These are phyloP conservation scores for Papilio polytes DNA, from an alignment of 1,140 invertebrate genomes.

Conservation along the genomic window DNA sequence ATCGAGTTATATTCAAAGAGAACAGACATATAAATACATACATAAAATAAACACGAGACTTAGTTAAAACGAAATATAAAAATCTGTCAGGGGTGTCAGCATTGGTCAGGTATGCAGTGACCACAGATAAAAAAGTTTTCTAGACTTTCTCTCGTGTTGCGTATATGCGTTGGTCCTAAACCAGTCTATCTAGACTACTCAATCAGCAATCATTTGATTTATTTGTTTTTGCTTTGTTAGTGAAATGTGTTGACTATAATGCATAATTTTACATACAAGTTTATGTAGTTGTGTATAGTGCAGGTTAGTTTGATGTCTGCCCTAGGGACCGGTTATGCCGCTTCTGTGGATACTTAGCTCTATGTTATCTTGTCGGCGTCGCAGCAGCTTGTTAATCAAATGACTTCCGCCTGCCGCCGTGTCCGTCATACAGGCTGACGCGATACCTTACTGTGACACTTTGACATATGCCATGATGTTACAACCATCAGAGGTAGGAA, in stretches of 20 bases:
- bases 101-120: too few relatives aligned
- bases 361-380: conserved; percentile 32
- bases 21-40: not conserved
- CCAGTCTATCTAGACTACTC: too few relatives aligned
- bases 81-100: too few relatives aligned
- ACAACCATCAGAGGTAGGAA: not conserved
- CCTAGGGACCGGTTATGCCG: conserved; percentile 19
- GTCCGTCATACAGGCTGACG: conserved; percentile 30
- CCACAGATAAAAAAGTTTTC: too few relatives aligned
- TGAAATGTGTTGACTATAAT: not conserved
- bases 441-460: conserved; percentile 18
- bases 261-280: not conserved
- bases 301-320: not conserved
- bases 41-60: not conserved
- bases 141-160: too few relatives aligned
- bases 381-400: conserved; percentile 31
- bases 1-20: not conserved
- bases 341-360: conserved; percentile 30
- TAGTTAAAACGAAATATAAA: not conserved
- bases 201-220: too few relatives aligned
- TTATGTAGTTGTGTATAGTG: not conserved
- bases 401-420: conserved; percentile 27
- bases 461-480: not conserved
- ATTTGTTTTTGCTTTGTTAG: too few relatives aligned
- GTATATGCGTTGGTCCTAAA: too few relatives aligned